Evolutionary conservation across 2,113 vertebrate genomes (phyloP).

Genomic region (Cyanoramphus novaezelandiae): DNA sequence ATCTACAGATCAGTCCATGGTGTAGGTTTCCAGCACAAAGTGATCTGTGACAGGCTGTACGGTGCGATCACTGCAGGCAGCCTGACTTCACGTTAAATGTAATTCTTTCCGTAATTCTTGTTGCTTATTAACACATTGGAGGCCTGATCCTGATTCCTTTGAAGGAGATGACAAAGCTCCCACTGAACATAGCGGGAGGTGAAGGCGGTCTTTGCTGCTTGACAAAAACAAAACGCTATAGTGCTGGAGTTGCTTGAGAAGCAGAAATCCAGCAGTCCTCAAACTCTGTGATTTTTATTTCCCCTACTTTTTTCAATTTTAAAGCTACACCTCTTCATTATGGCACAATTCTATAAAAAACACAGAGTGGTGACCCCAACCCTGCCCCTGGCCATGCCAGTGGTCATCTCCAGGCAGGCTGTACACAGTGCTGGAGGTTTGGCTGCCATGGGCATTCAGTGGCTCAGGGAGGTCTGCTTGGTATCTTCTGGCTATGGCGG

Average conservation of each 20-base stretch:
- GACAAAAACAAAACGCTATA: constrained; percentile 27
- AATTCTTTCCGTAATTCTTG: constrained; percentile 53
- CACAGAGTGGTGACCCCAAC: accelerated
- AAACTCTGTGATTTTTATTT: not conserved
- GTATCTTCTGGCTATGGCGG: accelerated
- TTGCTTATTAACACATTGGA: constrained; percentile 36
- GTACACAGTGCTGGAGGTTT: accelerated
- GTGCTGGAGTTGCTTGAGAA: not conserved
- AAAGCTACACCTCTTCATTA: not conserved
- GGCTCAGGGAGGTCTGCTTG: accelerated
- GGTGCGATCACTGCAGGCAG: constrained; percentile 28
- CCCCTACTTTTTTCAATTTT: not conserved
- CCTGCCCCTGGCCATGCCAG: not conserved
- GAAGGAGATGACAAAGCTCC: constrained; percentile 33
- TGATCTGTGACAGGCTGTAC: constrained; percentile 36
- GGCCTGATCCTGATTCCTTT: constrained; percentile 53
- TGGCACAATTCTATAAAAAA: not conserved
- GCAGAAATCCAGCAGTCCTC: not conserved
- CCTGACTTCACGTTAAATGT: constrained; percentile 43
- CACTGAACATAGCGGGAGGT: not conserved
- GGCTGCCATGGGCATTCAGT: accelerated
- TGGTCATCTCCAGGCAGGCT: accelerated
- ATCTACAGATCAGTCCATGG: constrained; percentile 16
- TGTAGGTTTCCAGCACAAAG: constrained; percentile 43
- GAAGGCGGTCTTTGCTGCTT: constrained; percentile 23